A percentile compares a stretch with the other conserved stretches of the same genome.
Evolutionary conservation across 1,140 invertebrate genomes (phyloP).

Genomic region (Tetramorium alpestre): DNA sequence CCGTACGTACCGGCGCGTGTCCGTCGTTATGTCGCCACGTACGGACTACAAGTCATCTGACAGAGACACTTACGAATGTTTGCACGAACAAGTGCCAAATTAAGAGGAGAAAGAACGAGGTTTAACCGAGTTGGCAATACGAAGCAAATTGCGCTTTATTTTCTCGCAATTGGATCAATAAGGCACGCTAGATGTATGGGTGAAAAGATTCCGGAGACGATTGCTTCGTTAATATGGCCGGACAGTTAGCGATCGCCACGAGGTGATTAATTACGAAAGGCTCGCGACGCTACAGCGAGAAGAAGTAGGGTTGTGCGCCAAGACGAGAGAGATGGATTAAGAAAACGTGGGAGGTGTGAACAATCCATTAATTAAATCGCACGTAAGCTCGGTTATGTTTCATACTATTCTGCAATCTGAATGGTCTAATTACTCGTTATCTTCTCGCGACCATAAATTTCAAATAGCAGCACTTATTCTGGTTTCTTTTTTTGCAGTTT

Average conservation of each 20-base stretch:
- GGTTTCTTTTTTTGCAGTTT: background rate
- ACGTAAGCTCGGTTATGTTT: background rate
- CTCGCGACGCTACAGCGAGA: conserved; percentile 27
- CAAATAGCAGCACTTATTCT: background rate
- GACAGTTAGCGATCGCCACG: conserved; percentile 66
- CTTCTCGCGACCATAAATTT: background rate
- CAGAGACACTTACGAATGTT: background rate
- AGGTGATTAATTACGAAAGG: conserved; percentile 74
- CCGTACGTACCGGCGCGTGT: background rate
- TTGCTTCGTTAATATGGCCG: conserved; percentile 67
- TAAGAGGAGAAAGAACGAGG: background rate
- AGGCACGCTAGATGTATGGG: background rate
- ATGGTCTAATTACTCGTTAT: background rate
- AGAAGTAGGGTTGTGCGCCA: conserved; percentile 14
- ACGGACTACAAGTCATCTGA: background rate
- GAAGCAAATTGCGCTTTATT: background rate
- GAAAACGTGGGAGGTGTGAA: conserved; percentile 75
- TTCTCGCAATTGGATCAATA: conserved; percentile 15
- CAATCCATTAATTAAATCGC: conserved; percentile 75
- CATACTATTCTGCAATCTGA: background rate
- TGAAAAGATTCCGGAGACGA: conserved; percentile 62
- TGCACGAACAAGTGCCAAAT: conserved; percentile 3
- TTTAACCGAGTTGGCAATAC: background rate
- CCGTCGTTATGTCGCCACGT: background rate
- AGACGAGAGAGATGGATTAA: conserved; percentile 45